Base-by-base conservation (phyloP, 2,888 invertebrate genomes). In the Cosmia trapezina region DNA sequence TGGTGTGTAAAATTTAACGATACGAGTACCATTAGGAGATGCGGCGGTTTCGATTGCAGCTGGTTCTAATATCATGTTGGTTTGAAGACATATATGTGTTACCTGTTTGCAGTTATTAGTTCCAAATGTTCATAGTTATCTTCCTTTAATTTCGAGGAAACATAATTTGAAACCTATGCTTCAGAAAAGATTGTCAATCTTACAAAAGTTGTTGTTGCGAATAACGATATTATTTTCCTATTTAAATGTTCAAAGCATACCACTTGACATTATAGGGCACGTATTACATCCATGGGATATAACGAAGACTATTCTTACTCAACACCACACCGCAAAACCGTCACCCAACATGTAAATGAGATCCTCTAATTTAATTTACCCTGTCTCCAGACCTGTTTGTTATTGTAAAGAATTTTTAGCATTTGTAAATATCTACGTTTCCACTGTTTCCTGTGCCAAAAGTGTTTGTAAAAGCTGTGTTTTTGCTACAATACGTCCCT, bases 1-100 rank as follows among this genome's bases (percentile, higher is more conserved):
- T n/a, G 54, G 47, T 59, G 60, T 59, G 70, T 74, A 70, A 78
- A 81, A 81, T 82, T 74, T 81, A n/a, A 81, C 83, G 80, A 74
- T 47, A n/a, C n/a, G n/a, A n/a, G n/a, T n/a, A 59, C 67, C 54
- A 73, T 72, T 77, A 63, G 12, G 41, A 80, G 70, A 70, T 78
- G 62, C 67, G 37, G 33, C 19, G 28, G 78, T 60, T 69, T 41
- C 41, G 41, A 78, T 78, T 54, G 67, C 83, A 81, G 78, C 70
- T 70, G 78, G 64, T 65, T 78, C 41, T 62, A 56, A 69, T 73
- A 59, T 49, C 41, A 12, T 41, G 54, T 61, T 54, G 22, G 59
- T 73, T 78, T 62, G 60, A 81, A 76, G 81, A 69, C 68, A 49
- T 68, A 59, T 53, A 43, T 59, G 47, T 64, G 37, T 54, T 59